A percentile compares a stretch with the other conserved stretches of the same genome.
Evolutionary conservation across 2,113 vertebrate species (phyloP).

Genomic region (Guaruba guarouba): DNA sequence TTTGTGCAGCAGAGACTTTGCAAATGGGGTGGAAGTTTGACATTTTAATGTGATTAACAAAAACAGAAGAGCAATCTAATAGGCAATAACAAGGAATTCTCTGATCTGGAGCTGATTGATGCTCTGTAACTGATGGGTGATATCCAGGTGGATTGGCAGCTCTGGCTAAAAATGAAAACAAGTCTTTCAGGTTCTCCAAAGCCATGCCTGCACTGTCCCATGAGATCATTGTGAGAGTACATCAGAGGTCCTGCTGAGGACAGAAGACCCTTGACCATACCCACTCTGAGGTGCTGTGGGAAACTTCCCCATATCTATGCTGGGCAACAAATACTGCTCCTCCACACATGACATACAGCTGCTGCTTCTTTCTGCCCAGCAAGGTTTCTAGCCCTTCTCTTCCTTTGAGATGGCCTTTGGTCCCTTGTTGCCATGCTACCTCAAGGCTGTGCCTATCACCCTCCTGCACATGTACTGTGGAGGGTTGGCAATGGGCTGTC

Average conservation of each 20-base stretch:
- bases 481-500: fast-evolving
- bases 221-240: background rate
- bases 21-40: background rate
- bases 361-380: background rate
- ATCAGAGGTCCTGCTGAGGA: background rate
- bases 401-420: background rate
- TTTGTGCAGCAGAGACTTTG: background rate
- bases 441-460: background rate
- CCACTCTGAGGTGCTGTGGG: background rate
- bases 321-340: background rate
- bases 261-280: background rate
- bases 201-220: background rate
- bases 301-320: fast-evolving
- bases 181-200: background rate
- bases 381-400: background rate
- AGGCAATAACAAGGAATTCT: background rate
- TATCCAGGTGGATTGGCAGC: background rate
- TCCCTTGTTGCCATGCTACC: background rate
- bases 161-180: background rate
- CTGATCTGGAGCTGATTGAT: background rate
- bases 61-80: background rate
- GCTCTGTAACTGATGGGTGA: background rate
- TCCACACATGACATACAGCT: fast-evolving
- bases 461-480: fast-evolving
- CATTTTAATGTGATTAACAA: background rate